Percentiles rank a stretch among this genome's conserved stretches.
phyloP scores from a whole-genome alignment of 2,113 vertebrate species.

The Sminthopsis crassicaudata region DNA sequence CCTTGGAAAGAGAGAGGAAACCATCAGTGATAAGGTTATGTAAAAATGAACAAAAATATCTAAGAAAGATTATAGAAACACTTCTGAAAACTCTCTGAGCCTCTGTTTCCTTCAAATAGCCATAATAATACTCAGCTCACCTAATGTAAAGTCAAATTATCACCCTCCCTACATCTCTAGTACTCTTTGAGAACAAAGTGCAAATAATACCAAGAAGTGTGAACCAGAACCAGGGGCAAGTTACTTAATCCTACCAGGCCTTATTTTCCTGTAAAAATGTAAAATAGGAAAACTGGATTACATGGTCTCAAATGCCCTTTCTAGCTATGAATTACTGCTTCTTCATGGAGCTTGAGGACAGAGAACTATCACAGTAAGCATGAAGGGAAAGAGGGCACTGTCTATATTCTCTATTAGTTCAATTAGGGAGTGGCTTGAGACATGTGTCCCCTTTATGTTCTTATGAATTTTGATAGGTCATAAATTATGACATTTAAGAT shows the following conservation, averaged over 20 bases:
- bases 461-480: not conserved
- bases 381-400: not conserved
- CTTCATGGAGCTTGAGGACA: not conserved
- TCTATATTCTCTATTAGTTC: not conserved
- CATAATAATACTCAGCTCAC: not conserved
- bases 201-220: not conserved
- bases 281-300: not conserved
- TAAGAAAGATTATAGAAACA: not conserved
- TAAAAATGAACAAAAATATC: not conserved
- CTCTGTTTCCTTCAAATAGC: not conserved
- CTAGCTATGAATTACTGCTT: not conserved
- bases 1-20: not conserved
- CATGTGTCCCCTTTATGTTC: not conserved
- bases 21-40: not conserved
- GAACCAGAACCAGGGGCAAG: not conserved
- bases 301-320: not conserved
- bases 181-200: too few species aligned
- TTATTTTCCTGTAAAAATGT: not conserved
- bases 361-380: not conserved
- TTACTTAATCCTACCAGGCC: not conserved
- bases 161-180: too few species aligned
- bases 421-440: not conserved
- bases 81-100: not conserved
- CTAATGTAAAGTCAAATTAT: not conserved
- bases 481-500: not conserved